phyloP scores from a whole-genome alignment of 2,888 invertebrate species.

The Gymnoscelis rufifasciata region DNA sequence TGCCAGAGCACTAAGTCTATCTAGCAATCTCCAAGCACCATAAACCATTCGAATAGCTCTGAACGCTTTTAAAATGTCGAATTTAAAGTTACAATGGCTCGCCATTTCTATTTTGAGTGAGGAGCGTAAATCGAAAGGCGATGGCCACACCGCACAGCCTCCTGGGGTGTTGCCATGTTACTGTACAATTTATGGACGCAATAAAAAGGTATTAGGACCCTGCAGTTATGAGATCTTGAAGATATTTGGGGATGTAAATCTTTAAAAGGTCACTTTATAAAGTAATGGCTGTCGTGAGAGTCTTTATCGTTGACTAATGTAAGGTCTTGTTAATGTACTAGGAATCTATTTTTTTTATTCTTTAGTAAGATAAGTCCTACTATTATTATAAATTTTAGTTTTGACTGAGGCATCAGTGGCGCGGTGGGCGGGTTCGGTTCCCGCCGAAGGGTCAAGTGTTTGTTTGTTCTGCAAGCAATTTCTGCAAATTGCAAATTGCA shows the following conservation, averaged over 20 bases:
- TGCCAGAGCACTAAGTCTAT: not conserved
- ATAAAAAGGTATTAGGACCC: constrained; percentile 67
- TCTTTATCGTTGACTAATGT: not conserved
- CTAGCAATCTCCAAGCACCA: constrained; percentile 14
- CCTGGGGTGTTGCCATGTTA: constrained; percentile 56
- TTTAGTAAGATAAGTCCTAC: no score
- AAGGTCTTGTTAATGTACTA: not conserved
- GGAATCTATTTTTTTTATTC: no score
- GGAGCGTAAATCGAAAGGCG: constrained; percentile 64
- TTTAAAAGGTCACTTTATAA: constrained; percentile 14
- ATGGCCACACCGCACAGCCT: constrained; percentile 69
- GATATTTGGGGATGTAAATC: constrained; percentile 23
- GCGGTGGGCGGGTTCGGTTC: no score
- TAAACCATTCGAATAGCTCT: constrained; percentile 30
- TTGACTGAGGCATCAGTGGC: no score
- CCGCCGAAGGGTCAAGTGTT: no score
- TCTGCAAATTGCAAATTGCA: no score
- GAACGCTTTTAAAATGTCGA: constrained; percentile 62
- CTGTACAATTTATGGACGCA: constrained; percentile 69
- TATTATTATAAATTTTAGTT: no score
- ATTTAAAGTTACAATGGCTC: constrained; percentile 68
- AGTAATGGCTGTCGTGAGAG: constrained; percentile 7
- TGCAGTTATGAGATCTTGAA: constrained; percentile 29
- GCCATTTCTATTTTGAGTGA: constrained; percentile 72
- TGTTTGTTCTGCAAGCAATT: no score